Percentiles rank a stretch among this genome's conserved stretches.
Conservation (phyloP, 1,140 invertebrate species). For the Frieseomelitta varia region DNA sequence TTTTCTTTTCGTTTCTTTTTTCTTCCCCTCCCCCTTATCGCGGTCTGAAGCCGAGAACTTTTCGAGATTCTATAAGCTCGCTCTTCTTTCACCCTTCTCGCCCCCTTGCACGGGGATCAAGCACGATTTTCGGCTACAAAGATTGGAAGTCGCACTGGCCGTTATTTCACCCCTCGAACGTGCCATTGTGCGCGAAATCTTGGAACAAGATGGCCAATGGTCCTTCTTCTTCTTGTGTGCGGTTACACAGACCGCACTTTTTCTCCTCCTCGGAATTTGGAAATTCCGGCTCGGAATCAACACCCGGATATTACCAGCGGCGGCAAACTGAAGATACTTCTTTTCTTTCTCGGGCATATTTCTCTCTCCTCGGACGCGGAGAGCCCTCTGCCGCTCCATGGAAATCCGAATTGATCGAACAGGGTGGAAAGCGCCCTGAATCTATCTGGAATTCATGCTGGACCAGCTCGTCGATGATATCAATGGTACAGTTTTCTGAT, state of each 20-base stretch:
- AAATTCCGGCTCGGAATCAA: conserved; percentile 7
- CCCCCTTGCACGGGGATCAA: conserved; percentile 42
- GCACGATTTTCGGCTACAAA: conserved; percentile 62
- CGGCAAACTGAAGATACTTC: conserved; percentile 7
- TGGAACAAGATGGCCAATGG: background rate
- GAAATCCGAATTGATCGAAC: conserved; percentile 16
- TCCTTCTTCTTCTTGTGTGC: background rate
- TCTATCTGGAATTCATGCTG: conserved; percentile 7
- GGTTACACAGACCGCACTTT: background rate
- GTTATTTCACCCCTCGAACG: conserved; percentile 49
- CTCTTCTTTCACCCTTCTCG: conserved; percentile 8
- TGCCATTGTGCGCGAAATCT: conserved; percentile 21
- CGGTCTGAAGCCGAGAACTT: conserved; percentile 32
- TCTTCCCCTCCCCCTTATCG: background rate
- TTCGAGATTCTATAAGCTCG: conserved; percentile 33
- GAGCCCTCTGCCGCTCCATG: background rate
- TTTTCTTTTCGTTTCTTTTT: background rate
- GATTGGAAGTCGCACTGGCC: conserved; percentile 61
- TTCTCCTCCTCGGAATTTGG: background rate
- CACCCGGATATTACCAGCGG: conserved; percentile 30
- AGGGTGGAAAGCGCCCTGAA: background rate
- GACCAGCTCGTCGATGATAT: background rate
- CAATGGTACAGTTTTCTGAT: background rate
- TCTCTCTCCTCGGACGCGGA: too few species aligned
- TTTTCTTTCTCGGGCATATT: conserved; percentile 6